Conservation (phyloP, 2,888 invertebrate genomes). For the Branchipolynoe longqiensis region DNA sequence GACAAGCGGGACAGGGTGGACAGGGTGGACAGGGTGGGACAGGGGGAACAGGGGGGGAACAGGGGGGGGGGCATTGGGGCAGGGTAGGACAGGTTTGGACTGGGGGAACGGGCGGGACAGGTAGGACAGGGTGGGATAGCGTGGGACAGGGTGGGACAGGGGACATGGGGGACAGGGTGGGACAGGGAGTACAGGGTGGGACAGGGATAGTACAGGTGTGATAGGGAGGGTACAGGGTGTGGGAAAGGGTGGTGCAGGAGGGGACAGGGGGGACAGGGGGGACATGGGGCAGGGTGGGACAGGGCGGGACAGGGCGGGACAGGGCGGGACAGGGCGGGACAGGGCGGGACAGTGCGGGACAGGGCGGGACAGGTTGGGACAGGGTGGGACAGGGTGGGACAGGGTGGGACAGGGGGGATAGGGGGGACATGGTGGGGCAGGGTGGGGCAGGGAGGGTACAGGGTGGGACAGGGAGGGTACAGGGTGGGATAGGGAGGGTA, state of each 20-base stretch:
- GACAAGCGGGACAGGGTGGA: neutral
- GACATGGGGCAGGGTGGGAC: neutral
- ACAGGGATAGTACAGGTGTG: neutral
- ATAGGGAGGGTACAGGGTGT: neutral
- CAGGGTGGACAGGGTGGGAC: neutral
- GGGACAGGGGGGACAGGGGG: neutral
- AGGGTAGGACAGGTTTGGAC: slow-evolving; percentile 14
- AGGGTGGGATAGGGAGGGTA: too few relatives aligned
- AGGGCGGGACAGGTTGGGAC: neutral
- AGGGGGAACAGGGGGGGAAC: slow-evolving; percentile 5
- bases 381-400: neutral
- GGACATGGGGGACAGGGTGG: slow-evolving; percentile 39
- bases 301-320: neutral
- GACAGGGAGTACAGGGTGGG: slow-evolving; percentile 39
- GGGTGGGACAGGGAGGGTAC: too few relatives aligned
- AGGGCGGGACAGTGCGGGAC: slow-evolving; percentile 41
- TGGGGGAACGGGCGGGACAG: neutral
- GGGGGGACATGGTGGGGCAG: neutral
- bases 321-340: neutral
- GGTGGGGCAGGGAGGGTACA: slow-evolving; percentile 5
- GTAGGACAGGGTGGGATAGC: slow-evolving; percentile 33
- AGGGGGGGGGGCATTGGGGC: neutral
- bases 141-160: slow-evolving; percentile 32
- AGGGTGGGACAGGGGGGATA: neutral
- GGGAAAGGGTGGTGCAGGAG: neutral